Conservation (phyloP, 2,888 invertebrate species). For the Pseudoips prasinana region DNA sequence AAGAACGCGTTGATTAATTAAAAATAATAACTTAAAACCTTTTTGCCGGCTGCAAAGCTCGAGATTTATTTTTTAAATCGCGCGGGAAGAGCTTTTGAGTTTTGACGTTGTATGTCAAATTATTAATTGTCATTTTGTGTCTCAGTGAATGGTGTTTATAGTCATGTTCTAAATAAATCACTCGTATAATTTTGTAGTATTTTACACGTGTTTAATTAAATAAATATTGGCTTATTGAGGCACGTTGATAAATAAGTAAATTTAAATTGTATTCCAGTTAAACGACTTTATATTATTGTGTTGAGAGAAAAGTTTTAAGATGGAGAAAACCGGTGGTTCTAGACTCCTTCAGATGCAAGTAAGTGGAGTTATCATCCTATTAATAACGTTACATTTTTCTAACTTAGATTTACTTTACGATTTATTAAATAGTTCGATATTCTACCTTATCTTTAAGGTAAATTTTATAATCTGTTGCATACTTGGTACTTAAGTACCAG, state of each 20-base stretch:
- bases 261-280: slow-evolving; percentile 45
- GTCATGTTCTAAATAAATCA: slow-evolving; percentile 47
- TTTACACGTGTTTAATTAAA: slow-evolving; percentile 17
- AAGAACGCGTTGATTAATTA: slow-evolving; percentile 16
- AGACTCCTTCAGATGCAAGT: slow-evolving; percentile 75
- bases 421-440: too few relatives aligned
- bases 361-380: slow-evolving; percentile 19
- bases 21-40: slow-evolving; percentile 13
- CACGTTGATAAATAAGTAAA: slow-evolving; percentile 13
- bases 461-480: too few relatives aligned
- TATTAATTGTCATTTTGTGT: slow-evolving; percentile 52
- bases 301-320: slow-evolving; percentile 33
- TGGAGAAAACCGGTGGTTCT: slow-evolving; percentile 70
- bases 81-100: slow-evolving; percentile 21
- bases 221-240: slow-evolving; percentile 6
- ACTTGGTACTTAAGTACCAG: too few relatives aligned
- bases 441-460: too few relatives aligned
- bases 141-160: slow-evolving; percentile 54
- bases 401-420: too few relatives aligned
- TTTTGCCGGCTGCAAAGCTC: background rate
- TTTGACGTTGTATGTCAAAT: slow-evolving; percentile 11
- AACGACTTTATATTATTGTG: slow-evolving; percentile 30
- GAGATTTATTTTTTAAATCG: slow-evolving; percentile 9
- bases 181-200: slow-evolving; percentile 41
- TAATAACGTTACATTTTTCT: too few relatives aligned